Percentiles rank a stretch among this genome's conserved stretches.
These are phyloP conservation scores for Chiloscyllium punctatum DNA, from an alignment of 2,797 vertebrate genomes.

Conservation along the genomic window DNA sequence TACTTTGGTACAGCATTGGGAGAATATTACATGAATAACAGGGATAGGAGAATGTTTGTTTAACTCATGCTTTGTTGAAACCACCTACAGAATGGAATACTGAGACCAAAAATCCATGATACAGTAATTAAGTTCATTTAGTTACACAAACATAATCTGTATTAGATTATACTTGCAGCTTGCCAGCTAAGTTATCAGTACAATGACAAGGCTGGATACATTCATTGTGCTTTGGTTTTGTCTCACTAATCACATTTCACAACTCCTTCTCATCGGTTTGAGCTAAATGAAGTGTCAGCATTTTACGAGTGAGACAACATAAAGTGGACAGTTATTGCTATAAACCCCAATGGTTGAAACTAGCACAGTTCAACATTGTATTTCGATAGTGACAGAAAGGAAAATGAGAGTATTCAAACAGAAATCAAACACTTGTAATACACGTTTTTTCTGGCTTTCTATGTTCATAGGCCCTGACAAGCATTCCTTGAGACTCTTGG, in stretches of 20 bases:
- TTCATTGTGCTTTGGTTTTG: background rate
- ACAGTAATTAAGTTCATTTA: conserved; percentile 13
- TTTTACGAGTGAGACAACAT: background rate
- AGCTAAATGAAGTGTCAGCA: background rate
- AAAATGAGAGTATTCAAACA: background rate
- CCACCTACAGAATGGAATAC: background rate
- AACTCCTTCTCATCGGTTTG: background rate
- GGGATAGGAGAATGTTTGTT: background rate
- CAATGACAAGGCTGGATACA: background rate
- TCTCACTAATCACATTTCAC: background rate
- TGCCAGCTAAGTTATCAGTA: background rate
- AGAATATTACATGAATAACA: background rate
- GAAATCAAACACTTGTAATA: background rate
- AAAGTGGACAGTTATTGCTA: background rate
- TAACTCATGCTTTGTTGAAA: background rate
- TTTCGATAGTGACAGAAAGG: background rate
- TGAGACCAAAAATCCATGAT: background rate
- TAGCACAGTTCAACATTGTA: background rate
- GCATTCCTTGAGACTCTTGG: background rate
- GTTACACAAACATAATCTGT: background rate
- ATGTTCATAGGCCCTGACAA: background rate
- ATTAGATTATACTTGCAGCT: background rate
- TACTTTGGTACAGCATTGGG: background rate
- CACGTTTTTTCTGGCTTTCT: background rate
- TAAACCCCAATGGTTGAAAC: background rate